A percentile compares a stretch with the other conserved stretches of the same genome.
Conservation (phyloP, 2,113 vertebrate species). For the Seriola dumerili region DNA sequence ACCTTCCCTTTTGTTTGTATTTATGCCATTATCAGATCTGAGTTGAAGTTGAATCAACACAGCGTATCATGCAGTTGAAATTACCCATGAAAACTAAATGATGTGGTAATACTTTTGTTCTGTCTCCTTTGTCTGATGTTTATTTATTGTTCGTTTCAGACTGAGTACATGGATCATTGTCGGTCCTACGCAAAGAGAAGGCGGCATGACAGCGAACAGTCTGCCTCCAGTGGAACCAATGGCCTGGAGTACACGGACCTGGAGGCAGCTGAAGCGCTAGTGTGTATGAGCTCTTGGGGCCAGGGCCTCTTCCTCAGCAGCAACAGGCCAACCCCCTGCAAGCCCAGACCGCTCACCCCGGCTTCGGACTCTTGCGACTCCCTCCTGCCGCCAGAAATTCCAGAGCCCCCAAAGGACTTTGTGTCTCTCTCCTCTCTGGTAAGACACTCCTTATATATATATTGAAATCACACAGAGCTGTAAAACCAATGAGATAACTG, state of each 20-base stretch:
- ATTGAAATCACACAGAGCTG: neutral
- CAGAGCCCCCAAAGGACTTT: constrained; percentile 91
- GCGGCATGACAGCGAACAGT: constrained; percentile 90
- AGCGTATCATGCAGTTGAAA: neutral
- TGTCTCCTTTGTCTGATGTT: constrained; percentile 4
- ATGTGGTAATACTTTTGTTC: neutral
- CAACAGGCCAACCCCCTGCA: constrained; percentile 81
- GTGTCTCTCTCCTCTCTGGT: constrained; percentile 94
- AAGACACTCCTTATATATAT: constrained; percentile 70
- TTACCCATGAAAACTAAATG: too few relatives aligned
- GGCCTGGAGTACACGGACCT: constrained; percentile 94
- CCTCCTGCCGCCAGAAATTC: constrained; percentile 76
- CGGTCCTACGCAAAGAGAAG: constrained; percentile 88
- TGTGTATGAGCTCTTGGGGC: constrained; percentile 98
- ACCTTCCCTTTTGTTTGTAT: neutral
- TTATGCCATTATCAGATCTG: neutral
- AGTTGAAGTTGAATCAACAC: constrained; percentile 21
- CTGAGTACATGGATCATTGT: constrained; percentile 87
- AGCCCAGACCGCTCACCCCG: constrained; percentile 92
- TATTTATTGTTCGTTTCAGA: constrained; percentile 75
- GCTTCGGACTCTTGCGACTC: constrained; percentile 95
- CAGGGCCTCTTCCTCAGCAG: constrained; percentile 81
- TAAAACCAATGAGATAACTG: constrained; percentile 5
- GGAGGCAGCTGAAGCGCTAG: constrained; percentile 94
- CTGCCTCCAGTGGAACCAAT: constrained; percentile 79